phyloP scores from a whole-genome alignment of 2,888 invertebrate species.

The Cacoxenus indagator region DNA sequence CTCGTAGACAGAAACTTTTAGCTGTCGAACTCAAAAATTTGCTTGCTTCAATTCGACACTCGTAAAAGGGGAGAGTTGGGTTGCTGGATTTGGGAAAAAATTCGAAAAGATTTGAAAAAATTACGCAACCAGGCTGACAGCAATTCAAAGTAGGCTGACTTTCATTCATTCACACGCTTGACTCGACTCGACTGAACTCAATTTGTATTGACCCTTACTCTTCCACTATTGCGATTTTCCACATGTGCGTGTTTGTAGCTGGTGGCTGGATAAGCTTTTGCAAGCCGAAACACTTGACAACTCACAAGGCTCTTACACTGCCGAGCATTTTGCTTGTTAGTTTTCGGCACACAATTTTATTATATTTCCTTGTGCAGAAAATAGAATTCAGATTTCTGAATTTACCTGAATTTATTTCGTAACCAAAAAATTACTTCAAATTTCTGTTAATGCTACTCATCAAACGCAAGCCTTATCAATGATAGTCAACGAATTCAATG shows the following conservation, averaged over 20 bases:
- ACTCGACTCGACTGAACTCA: neutral
- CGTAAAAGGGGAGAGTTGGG: too few species aligned
- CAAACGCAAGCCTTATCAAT: too few species aligned
- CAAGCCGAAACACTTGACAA: neutral
- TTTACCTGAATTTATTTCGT: neutral
- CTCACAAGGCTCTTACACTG: neutral
- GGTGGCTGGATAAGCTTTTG: too few species aligned
- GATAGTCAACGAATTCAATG: too few species aligned
- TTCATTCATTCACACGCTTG: neutral
- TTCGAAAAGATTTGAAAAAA: neutral
- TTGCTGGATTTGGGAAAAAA: neutral
- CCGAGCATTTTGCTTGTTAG: neutral
- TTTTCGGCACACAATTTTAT: neutral
- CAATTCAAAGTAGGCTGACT: slow-evolving; percentile 7
- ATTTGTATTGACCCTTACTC: neutral
- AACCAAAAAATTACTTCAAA: neutral
- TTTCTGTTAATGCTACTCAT: too few species aligned
- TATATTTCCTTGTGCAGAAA: neutral
- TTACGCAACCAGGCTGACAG: slow-evolving; percentile 8
- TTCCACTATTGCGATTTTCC: neutral
- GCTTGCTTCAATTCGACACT: too few species aligned
- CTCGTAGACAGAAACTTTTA: neutral
- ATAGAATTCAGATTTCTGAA: neutral
- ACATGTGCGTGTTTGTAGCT: neutral
- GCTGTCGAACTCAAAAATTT: neutral